These are phyloP conservation scores for Regulus satrapa DNA, from an alignment of 2,113 vertebrate genomes.

Conservation along the genomic window DNA sequence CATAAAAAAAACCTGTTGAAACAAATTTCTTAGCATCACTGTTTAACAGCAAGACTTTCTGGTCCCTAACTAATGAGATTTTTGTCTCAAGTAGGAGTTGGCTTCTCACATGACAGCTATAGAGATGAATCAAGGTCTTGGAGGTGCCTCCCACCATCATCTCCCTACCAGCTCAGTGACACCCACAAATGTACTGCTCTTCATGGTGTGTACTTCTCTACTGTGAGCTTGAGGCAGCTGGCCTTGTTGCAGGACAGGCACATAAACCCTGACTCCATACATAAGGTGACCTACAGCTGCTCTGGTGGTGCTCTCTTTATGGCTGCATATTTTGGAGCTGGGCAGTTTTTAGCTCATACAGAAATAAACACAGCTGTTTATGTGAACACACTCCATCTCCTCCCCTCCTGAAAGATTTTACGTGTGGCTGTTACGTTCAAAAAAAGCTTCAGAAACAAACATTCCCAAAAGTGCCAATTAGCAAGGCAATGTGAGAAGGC, in stretches of 20 bases:
- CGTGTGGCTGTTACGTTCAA: background rate
- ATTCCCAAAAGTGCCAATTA: background rate
- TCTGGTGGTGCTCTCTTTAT: background rate
- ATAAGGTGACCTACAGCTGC: background rate
- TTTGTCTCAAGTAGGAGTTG: background rate
- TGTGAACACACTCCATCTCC: background rate
- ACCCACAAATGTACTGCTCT: background rate
- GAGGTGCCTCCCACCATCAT: background rate
- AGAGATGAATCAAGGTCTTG: background rate
- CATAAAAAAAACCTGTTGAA: background rate
- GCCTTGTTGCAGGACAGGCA: background rate
- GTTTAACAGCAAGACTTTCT: background rate
- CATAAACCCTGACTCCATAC: background rate
- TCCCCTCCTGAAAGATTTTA: background rate
- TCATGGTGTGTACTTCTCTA: background rate
- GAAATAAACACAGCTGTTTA: background rate
- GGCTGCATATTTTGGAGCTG: background rate
- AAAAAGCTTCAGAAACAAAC: background rate
- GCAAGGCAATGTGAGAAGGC: background rate
- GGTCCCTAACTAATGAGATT: background rate
- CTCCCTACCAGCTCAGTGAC: background rate
- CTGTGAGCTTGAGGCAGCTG: background rate
- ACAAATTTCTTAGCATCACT: background rate
- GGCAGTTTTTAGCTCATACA: background rate
- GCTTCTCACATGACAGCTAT: background rate